Percentiles rank a stretch among this genome's conserved stretches.
Conservation (phyloP, 2,797 vertebrate species). For the Sebastes trivittatus region DNA sequence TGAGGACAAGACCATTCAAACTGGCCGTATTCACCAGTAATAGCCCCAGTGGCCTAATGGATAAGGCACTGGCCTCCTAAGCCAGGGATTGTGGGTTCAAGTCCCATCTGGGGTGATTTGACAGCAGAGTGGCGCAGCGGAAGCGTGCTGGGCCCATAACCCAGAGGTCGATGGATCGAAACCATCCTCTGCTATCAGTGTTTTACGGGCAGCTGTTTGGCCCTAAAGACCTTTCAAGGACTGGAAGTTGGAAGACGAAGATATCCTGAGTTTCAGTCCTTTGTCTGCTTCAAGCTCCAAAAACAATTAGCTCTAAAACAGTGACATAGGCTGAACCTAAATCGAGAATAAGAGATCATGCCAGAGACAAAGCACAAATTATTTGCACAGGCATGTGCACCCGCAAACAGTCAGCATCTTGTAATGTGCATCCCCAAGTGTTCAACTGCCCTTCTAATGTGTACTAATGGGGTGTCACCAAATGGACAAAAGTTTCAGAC, state of each 20-base stretch:
- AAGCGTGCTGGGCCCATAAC: slow-evolving; percentile 56
- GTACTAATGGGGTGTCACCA: not conserved
- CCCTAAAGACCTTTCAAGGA: too few relatives aligned
- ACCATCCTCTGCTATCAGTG: slow-evolving; percentile 69
- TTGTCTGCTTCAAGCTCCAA: too few relatives aligned
- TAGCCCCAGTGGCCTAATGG: slow-evolving; percentile 60
- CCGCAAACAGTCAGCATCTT: not conserved
- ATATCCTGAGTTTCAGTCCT: too few relatives aligned
- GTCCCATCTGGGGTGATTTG: slow-evolving; percentile 71
- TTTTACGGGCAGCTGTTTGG: not conserved
- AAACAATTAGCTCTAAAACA: too few relatives aligned
- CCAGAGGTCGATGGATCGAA: slow-evolving; percentile 77
- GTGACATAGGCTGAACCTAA: too few relatives aligned
- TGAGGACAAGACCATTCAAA: too few relatives aligned
- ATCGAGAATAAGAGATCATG: too few relatives aligned
- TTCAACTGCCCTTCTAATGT: not conserved
- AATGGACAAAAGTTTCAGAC: not conserved
- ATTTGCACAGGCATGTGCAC: too few relatives aligned
- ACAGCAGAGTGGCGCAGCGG: slow-evolving; percentile 23
- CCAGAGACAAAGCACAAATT: too few relatives aligned
- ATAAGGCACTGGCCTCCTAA: slow-evolving; percentile 81
- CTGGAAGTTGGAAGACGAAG: too few relatives aligned
- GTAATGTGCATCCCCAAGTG: not conserved
- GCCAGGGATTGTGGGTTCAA: slow-evolving; percentile 81
- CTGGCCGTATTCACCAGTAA: too few relatives aligned